These are phyloP conservation scores for Drosophila suzukii DNA, from an alignment of 1,140 invertebrate species.

Conservation along the genomic window DNA sequence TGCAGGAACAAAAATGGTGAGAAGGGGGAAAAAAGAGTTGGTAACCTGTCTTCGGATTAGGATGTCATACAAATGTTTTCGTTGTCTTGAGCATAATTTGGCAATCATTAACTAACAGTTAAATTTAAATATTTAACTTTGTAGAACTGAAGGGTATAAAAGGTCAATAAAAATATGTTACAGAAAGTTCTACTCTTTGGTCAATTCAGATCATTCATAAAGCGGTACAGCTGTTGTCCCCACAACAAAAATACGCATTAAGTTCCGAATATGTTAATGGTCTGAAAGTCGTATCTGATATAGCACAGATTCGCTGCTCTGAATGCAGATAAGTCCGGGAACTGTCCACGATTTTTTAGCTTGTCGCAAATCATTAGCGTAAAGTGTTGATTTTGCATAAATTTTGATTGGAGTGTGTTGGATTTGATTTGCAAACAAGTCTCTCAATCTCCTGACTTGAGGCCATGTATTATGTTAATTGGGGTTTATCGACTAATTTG, in stretches of 20 bases:
- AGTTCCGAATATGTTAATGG: slow-evolving; percentile 26
- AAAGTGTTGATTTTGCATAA: slow-evolving; percentile 79
- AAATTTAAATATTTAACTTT: slow-evolving; percentile 70
- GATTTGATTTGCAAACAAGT: slow-evolving; percentile 57
- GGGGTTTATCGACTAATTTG: slow-evolving; percentile 43
- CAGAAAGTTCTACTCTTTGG: slow-evolving; percentile 48
- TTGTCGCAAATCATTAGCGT: slow-evolving; percentile 71
- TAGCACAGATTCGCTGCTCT: slow-evolving; percentile 27
- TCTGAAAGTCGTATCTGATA: slow-evolving; percentile 32
- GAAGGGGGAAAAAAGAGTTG: slow-evolving; percentile 47
- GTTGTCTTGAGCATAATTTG: slow-evolving; percentile 64
- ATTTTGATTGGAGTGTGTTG: slow-evolving; percentile 47
- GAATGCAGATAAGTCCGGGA: slow-evolving; percentile 50
- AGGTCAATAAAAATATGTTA: slow-evolving; percentile 40
- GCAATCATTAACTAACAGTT: slow-evolving; percentile 75
- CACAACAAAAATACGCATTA: slow-evolving; percentile 12
- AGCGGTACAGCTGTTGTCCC: background rate
- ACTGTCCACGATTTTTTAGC: slow-evolving; percentile 36
- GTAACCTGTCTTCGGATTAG: slow-evolving; percentile 73
- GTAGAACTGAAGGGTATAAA: slow-evolving; percentile 28
- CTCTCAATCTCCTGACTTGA: slow-evolving; percentile 6
- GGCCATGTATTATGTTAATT: slow-evolving; percentile 42
- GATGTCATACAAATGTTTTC: slow-evolving; percentile 68
- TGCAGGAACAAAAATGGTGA: slow-evolving; percentile 16
- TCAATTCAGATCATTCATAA: slow-evolving; percentile 54